Conservation (phyloP, 2,888 invertebrate species). For the Subacronicta megacephala region DNA sequence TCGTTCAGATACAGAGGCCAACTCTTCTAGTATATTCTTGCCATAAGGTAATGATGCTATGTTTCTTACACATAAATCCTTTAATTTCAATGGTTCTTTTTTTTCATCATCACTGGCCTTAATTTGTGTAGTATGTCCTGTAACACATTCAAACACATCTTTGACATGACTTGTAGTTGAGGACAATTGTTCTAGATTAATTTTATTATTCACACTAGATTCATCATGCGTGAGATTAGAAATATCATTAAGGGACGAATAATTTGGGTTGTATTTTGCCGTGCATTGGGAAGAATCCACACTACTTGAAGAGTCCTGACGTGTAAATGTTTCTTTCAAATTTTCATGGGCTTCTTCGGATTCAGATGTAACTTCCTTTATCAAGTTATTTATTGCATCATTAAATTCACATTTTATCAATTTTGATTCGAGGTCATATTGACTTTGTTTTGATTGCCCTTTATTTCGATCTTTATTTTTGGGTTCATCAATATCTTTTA, state of each 20-base stretch:
- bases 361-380: constrained; percentile 82
- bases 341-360: constrained; percentile 72
- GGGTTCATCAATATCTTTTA: constrained; percentile 73
- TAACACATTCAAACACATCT: constrained; percentile 83
- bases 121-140: constrained; percentile 66
- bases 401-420: constrained; percentile 84
- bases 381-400: constrained; percentile 84
- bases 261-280: constrained; percentile 91
- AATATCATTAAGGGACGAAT: constrained; percentile 90
- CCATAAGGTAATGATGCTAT: constrained; percentile 92
- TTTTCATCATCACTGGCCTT: constrained; percentile 45
- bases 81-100: constrained; percentile 85
- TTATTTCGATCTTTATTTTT: constrained; percentile 26
- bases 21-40: constrained; percentile 91
- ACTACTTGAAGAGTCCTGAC: constrained; percentile 91
- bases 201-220: constrained; percentile 59
- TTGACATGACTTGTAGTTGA: constrained; percentile 74
- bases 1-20: constrained; percentile 91
- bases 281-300: constrained; percentile 92
- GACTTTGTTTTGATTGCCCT: constrained; percentile 45
- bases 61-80: constrained; percentile 91
- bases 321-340: constrained; percentile 73
- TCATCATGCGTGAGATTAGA: constrained; percentile 88
- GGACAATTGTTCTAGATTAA: constrained; percentile 57
- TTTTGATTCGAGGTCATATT: constrained; percentile 81